Percentiles rank a stretch among this genome's conserved stretches.
phyloP scores from a whole-genome alignment of 1,140 invertebrate species.

The Sinonovacula constricta region DNA sequence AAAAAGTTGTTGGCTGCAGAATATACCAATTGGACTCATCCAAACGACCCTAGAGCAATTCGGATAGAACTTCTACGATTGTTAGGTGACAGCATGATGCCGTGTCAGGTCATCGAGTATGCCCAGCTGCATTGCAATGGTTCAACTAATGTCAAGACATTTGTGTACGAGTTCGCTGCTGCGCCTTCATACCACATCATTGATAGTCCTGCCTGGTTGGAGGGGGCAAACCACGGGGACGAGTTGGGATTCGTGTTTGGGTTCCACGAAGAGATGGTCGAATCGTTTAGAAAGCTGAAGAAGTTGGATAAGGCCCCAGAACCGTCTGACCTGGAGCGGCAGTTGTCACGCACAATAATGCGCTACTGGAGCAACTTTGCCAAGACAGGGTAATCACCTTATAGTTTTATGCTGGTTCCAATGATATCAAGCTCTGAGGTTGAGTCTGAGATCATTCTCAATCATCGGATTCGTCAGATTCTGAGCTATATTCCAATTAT shows the following conservation, averaged over 20 bases:
- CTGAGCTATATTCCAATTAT: no score
- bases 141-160: constrained; percentile 17
- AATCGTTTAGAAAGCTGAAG: constrained; percentile 2
- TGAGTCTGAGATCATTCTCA: no score
- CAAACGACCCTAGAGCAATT: constrained; percentile 28
- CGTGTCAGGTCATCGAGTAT: constrained; percentile 19
- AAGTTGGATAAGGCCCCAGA: constrained; percentile 82
- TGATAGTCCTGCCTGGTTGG: constrained; percentile 5
- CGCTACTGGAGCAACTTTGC: constrained; percentile 91
- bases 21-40: constrained; percentile 33
- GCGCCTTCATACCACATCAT: constrained; percentile 11
- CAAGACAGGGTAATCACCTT: constrained; percentile 96
- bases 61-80: constrained; percentile 32
- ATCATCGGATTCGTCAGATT: no score
- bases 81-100: constrained; percentile 45
- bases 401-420: no score
- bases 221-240: constrained; percentile 40
- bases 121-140: constrained; percentile 22
- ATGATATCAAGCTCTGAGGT: no score
- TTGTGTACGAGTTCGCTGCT: constrained; percentile 44
- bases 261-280: constrained; percentile 27
- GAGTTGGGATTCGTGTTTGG: constrained; percentile 56
- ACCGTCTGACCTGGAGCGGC: constrained; percentile 88
- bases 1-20: neutral
- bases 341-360: constrained; percentile 91